Evolutionary conservation across 2,888 invertebrate genomes (phyloP), one percentile per base, ranked within the genome.

Genomic region (Loripinus fragilis): DNA sequence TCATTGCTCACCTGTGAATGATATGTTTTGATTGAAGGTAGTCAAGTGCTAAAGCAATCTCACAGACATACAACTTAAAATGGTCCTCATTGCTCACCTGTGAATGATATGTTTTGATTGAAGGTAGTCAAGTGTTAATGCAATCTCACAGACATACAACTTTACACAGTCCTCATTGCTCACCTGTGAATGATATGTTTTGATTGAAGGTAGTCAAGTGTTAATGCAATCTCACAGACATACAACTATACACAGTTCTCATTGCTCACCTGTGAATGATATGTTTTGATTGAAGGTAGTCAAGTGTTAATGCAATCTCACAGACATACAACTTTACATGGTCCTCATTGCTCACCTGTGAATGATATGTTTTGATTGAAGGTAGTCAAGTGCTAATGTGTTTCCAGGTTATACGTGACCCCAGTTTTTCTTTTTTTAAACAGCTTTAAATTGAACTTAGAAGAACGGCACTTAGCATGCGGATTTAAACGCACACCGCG

Each of bases 361-460:
- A 78, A 97, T 94, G 81, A 97, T 97, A 85, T 95, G 94, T 90
- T 96, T 95, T 70, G 94, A 94, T 91, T 96, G 96, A 71, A 97
- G 95, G 93, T 97, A 97, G 93, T 97, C 96, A 88, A 97, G 94
- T 12, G 97, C 97, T 83, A 96, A n/a, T n/a, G n/a, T n/a, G n/a
- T n/a, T n/a, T n/a, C n/a, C n/a, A n/a, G n/a, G n/a, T n/a, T n/a
- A n/a, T n/a, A n/a, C n/a, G n/a, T n/a, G n/a, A n/a, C n/a, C n/a
- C n/a, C n/a, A n/a, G n/a, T n/a, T n/a, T n/a, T n/a, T n/a, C n/a
- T n/a, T n/a, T n/a, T n/a, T n/a, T n/a, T n/a, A n/a, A n/a, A n/a
- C n/a, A n/a, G n/a, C n/a, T n/a, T n/a, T n/a, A n/a, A n/a, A n/a
- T n/a, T n/a, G n/a, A n/a, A n/a, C n/a, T n/a, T n/a, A n/a, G n/a